Base-by-base conservation (phyloP, 1,140 invertebrate genomes). In the Mya arenaria region DNA sequence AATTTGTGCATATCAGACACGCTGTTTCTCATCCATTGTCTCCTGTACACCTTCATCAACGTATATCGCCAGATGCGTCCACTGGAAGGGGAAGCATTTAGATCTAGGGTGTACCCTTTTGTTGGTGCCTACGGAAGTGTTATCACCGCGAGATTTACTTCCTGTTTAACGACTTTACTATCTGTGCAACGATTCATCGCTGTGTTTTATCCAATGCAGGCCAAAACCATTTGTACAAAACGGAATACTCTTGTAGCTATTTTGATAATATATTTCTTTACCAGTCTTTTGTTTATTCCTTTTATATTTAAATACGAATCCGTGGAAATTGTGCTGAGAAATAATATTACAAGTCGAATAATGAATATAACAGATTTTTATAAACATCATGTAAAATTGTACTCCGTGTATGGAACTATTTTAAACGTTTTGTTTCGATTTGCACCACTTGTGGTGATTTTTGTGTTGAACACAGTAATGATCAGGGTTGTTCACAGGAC, bases 151-250 rank as follows among this genome's bases (percentile, higher is more conserved):
- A 44, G 89, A 30, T 88, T 91, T 62, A 90, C 90, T 30, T 87
- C 90, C 17, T 82, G 85, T 60, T 62, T 91, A 41, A 90, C 89
- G 3, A 85, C 85, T 28, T 62, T 91, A 55, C 69, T 91, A 15
- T 88, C 86, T 41, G 58, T 87, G 41, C 89, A 91, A 82, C 84
- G 90, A 28, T 89, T 89, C 39, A 83, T 91, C 13, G 90, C 90
- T 28, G 89, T 91, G 8, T 87, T 87, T 69, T 87, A 86, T 60
- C 90, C 90, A 63, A 88, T 91, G 82, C 85, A 86, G 65, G 89
- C 87, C 19, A 85, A 79, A 77, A 52, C 69, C 1, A 85, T 90
- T 32, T 90, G 89, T 78, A 86, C 85, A 37, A 87, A 87, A 58
- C 74, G 55, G 28, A 68, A 75, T 19, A 90, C 89, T 15, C 32